phyloP scores from a whole-genome alignment of 2,888 invertebrate species.

The Zonitis immaculata region DNA sequence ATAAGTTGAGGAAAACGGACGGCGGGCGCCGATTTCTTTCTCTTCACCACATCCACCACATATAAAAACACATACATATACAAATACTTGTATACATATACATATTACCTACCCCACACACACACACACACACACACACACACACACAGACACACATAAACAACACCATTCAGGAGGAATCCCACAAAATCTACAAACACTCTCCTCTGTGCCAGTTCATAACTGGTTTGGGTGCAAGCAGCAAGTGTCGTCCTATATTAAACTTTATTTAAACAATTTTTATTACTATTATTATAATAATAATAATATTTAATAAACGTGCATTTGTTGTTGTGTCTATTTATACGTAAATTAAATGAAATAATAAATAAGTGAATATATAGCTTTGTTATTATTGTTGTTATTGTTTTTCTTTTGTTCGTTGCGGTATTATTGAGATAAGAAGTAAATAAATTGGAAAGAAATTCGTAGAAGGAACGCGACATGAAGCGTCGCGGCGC shows the following conservation, averaged over 20 bases:
- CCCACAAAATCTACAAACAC: constrained; percentile 13
- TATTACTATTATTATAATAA: too few species aligned
- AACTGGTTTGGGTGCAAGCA: constrained; percentile 31
- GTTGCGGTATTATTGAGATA: too few species aligned
- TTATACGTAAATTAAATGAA: background rate
- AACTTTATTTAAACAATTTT: too few species aligned
- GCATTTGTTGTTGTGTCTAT: background rate
- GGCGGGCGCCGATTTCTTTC: constrained; percentile 12
- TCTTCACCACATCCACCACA: background rate
- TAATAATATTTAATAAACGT: too few species aligned
- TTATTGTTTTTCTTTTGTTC: background rate
- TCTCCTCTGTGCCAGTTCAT: constrained; percentile 25
- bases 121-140: background rate
- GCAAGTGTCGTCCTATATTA: constrained; percentile 21
- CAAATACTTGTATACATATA: background rate
- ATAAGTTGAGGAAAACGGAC: constrained; percentile 3
- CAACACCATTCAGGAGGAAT: constrained; percentile 23
- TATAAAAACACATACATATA: background rate
- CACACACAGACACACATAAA: background rate
- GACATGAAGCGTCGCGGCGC: constrained; percentile 45
- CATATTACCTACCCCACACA: background rate
- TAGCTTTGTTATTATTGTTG: background rate
- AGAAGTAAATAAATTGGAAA: too few species aligned
- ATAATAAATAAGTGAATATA: background rate
- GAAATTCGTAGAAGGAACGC: constrained; percentile 16